These are phyloP conservation scores for Linnaemya vulpina DNA, from an alignment of 2,888 invertebrate species.

Conservation along the genomic window DNA sequence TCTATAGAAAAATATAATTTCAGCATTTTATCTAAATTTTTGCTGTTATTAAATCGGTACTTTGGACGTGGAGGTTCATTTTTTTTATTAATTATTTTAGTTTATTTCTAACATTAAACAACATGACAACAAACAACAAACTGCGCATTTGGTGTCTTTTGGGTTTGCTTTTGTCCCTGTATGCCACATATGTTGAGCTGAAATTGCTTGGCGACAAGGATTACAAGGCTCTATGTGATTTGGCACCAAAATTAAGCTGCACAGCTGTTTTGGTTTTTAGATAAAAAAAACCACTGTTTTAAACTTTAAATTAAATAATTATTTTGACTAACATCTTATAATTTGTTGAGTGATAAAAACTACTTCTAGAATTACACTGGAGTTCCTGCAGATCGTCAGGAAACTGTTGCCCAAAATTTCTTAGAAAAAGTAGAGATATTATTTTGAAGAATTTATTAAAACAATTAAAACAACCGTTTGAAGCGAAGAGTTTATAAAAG, in stretches of 20 bases:
- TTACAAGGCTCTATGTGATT: conserved; percentile 93
- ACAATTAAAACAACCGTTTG: no score
- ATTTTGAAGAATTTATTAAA: no score
- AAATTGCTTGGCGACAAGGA: conserved; percentile 87
- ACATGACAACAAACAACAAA: conserved; percentile 23
- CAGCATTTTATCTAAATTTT: background rate
- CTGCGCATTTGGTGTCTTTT: conserved; percentile 76
- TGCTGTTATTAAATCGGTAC: conserved; percentile 7
- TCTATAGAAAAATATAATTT: no score
- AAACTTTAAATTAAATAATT: no score
- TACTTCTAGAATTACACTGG: no score
- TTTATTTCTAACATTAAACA: background rate
- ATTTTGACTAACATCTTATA: no score
- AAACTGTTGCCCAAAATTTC: no score
- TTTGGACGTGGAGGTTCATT: background rate
- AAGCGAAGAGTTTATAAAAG: no score
- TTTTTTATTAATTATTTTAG: background rate
- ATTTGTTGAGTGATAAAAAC: no score
- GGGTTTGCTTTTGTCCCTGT: conserved; percentile 89
- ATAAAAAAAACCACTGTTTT: no score
- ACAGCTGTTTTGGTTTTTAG: conserved; percentile 93
- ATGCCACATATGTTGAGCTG: conserved; percentile 90
- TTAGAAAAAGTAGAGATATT: no score
- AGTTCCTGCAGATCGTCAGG: no score
- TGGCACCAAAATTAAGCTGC: conserved; percentile 91